Evolutionary conservation across 2,797 vertebrate genomes (phyloP).

Genomic region (Artibeus jamaicensis): DNA sequence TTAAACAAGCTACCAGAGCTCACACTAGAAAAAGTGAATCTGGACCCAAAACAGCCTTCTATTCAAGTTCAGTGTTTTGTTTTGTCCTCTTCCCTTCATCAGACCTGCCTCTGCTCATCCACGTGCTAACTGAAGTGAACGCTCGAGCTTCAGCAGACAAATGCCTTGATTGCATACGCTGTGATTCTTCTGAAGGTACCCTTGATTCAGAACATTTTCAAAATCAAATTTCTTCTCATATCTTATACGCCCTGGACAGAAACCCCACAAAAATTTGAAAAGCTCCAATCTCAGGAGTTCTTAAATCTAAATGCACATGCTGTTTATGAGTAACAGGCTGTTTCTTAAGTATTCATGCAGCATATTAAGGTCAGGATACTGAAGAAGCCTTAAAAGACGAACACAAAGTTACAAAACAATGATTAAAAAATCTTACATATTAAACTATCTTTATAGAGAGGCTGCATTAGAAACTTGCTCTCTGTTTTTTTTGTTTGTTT

Average conservation of each 20-base stretch:
- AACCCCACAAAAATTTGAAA: not conserved
- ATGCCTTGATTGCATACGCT: not conserved
- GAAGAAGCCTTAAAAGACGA: not conserved
- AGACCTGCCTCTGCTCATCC: not conserved
- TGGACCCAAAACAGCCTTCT: not conserved
- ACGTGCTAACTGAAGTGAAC: not conserved
- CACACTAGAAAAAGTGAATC: not conserved
- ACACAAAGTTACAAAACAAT: not conserved
- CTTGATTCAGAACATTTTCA: conserved; percentile 7
- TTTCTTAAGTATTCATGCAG: not conserved
- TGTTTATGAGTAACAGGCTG: not conserved
- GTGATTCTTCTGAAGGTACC: not conserved
- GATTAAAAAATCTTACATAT: not conserved
- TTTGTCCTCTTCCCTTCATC: not conserved
- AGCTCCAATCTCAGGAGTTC: not conserved
- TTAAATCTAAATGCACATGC: not conserved
- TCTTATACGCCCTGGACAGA: not conserved
- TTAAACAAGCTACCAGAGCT: not conserved
- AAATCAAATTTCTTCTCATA: not conserved
- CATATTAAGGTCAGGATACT: not conserved
- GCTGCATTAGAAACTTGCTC: not conserved
- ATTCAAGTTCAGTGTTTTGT: not conserved
- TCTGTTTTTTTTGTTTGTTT: not conserved
- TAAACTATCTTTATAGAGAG: not conserved
- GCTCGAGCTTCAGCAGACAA: not conserved